Percentiles rank a stretch among this genome's conserved stretches.
phyloP scores from a whole-genome alignment of 2,113 vertebrate genomes.

The Corapipo altera region DNA sequence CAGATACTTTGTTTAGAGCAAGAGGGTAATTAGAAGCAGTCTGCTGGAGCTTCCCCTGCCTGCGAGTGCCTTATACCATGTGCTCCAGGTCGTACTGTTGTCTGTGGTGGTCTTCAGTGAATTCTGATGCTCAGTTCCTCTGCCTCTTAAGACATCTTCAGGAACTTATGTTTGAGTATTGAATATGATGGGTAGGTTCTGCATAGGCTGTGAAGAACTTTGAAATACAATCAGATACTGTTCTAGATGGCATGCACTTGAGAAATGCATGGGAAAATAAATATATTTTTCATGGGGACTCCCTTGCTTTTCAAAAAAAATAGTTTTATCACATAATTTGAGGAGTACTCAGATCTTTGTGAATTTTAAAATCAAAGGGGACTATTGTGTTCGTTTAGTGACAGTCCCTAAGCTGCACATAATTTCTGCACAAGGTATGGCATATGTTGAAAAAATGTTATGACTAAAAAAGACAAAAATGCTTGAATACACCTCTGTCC shows the following conservation, averaged over 20 bases:
- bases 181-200: background rate
- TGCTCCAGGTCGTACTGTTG: background rate
- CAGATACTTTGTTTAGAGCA: background rate
- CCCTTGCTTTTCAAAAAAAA: background rate
- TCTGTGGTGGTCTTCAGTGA: background rate
- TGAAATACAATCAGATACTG: background rate
- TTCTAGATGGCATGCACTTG: background rate
- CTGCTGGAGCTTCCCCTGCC: background rate
- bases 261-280: background rate
- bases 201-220: background rate
- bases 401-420: background rate
- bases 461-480: background rate
- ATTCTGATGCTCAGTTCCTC: background rate
- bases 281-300: background rate
- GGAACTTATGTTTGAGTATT: background rate
- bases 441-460: background rate
- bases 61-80: background rate
- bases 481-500: fast-evolving
- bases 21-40: background rate
- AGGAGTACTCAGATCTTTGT: background rate
- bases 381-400: background rate
- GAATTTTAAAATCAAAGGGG: background rate
- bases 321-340: background rate
- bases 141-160: background rate
- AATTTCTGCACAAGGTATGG: background rate